Evolutionary conservation across 2,888 invertebrate genomes (phyloP).

Genomic region (Platycnemis pennipes): DNA sequence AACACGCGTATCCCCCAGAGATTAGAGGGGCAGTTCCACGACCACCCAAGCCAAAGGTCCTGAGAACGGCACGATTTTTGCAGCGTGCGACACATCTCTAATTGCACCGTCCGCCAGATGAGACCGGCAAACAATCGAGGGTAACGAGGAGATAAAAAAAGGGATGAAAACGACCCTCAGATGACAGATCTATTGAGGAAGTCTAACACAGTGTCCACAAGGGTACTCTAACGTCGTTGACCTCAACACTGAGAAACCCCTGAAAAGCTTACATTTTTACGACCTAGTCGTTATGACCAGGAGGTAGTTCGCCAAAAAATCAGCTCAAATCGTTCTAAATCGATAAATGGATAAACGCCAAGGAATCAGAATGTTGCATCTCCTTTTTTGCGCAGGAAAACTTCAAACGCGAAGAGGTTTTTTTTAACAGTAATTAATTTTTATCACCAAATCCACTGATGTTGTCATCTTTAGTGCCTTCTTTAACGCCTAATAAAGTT

Average conservation of each 20-base stretch:
- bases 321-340: neutral
- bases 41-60: neutral
- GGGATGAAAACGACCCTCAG: neutral
- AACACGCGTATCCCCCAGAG: neutral
- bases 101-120: neutral
- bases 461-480: no score
- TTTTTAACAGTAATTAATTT: no score
- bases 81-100: neutral
- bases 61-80: neutral
- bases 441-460: no score
- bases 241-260: neutral
- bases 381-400: no score
- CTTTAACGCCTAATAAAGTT: neutral
- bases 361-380: no score
- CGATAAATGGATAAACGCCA: no score
- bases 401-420: no score
- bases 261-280: neutral
- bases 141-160: neutral
- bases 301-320: neutral
- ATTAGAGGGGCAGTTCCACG: no score
- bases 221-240: neutral
- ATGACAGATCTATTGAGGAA: neutral
- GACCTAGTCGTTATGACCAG: neutral
- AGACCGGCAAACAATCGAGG: constrained; percentile 11
- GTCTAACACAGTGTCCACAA: neutral